phyloP scores from a whole-genome alignment of 2,797 vertebrate genomes.

The Arnoldichthys spilopterus region DNA sequence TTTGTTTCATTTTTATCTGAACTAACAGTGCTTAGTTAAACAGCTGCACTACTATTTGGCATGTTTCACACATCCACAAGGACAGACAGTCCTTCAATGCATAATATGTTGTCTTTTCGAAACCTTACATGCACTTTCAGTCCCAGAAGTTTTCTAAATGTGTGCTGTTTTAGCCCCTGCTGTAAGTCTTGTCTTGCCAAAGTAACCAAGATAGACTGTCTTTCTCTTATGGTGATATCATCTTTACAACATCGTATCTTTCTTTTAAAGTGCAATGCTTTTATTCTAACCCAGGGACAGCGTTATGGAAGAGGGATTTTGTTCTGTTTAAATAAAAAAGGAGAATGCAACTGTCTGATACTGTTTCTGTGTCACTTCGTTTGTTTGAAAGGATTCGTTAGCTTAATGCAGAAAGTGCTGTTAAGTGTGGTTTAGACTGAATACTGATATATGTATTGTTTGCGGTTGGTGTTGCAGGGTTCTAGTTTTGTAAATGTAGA shows the following conservation, averaged over 20 bases:
- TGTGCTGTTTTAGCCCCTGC: neutral
- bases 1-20: constrained; percentile 45
- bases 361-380: constrained; percentile 22
- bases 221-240: constrained; percentile 21
- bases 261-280: constrained; percentile 52
- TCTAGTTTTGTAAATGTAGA: neutral
- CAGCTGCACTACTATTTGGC: neutral
- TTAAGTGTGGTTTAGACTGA: neutral
- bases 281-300: constrained; percentile 48
- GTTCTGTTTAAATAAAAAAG: constrained; percentile 55
- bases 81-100: neutral
- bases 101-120: neutral
- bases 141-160: constrained; percentile 1
- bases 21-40: constrained; percentile 23
- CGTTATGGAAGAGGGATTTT: constrained; percentile 62
- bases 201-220: constrained; percentile 24
- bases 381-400: neutral
- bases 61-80: neutral
- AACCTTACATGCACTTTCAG: neutral
- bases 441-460: neutral
- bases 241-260: constrained; percentile 41
- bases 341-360: constrained; percentile 17
- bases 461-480: neutral
- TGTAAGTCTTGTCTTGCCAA: neutral
- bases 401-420: neutral